A percentile compares a stretch with the other conserved stretches of the same genome.
phyloP scores from a whole-genome alignment of 2,888 invertebrate genomes.

The Parapristionchus giblindavisi region DNA sequence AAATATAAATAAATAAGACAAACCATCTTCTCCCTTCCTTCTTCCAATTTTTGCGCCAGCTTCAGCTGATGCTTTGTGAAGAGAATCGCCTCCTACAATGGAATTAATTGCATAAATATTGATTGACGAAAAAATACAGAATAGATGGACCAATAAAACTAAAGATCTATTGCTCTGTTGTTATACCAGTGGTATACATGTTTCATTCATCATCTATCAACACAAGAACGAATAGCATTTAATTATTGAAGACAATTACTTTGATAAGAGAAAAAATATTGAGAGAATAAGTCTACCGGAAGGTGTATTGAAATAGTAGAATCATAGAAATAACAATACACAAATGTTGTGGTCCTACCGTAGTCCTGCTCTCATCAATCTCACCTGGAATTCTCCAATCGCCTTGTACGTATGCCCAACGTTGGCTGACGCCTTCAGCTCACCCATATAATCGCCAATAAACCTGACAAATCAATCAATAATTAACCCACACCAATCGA shows the following conservation, averaged over 20 bases:
- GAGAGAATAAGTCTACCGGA: neutral
- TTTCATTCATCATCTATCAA: neutral
- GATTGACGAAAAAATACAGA: too few species aligned
- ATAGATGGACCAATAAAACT: too few species aligned
- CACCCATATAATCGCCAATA: constrained; percentile 18
- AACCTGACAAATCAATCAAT: constrained; percentile 5
- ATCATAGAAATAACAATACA: neutral
- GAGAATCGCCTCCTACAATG: constrained; percentile 31
- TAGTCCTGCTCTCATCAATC: too few species aligned
- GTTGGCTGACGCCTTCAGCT: constrained; percentile 36
- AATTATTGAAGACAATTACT: neutral
- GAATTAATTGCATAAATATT: neutral
- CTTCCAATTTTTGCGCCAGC: constrained; percentile 11
- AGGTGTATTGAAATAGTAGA: neutral
- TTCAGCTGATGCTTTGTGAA: constrained; percentile 30
- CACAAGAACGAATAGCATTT: neutral
- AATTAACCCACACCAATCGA: neutral
- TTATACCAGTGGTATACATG: too few species aligned
- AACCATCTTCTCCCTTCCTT: constrained; percentile 33
- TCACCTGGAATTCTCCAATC: constrained; percentile 12
- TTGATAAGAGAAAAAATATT: neutral
- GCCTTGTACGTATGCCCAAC: constrained; percentile 38
- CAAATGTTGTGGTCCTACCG: too few species aligned
- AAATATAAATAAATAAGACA: too few species aligned
- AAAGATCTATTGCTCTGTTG: too few species aligned